These are phyloP conservation scores for Thunnus albacares DNA, from an alignment of 2,797 vertebrate genomes.

Conservation along the genomic window DNA sequence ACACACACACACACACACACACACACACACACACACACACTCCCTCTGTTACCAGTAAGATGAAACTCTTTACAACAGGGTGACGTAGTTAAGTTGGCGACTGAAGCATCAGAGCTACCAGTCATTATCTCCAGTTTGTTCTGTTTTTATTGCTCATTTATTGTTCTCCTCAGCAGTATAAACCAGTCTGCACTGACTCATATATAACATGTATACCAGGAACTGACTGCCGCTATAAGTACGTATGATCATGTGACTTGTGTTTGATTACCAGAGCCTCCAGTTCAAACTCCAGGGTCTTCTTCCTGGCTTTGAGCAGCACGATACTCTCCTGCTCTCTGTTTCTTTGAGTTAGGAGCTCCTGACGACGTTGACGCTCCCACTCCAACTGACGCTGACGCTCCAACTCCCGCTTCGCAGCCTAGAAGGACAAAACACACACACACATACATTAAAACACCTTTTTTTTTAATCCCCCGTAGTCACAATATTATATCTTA, in stretches of 20 bases:
- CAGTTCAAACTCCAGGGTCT: constrained; percentile 97
- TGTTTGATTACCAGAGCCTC: constrained; percentile 90
- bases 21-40: not conserved
- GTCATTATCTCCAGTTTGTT: not conserved
- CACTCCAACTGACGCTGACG: constrained; percentile 87
- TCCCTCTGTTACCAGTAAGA: not conserved
- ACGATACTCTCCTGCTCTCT: constrained; percentile 97
- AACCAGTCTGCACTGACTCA: not conserved
- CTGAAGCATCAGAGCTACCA: too few species aligned
- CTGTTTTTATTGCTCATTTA: not conserved
- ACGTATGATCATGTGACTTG: not conserved
- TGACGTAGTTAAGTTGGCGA: too few species aligned
- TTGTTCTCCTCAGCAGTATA: not conserved
- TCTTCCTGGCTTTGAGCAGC: constrained; percentile 96
- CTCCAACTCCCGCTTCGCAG: constrained; percentile 96
- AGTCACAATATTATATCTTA: not conserved
- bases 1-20: too few species aligned
- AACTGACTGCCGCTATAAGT: not conserved
- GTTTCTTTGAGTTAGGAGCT: constrained; percentile 96
- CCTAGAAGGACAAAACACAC: constrained; percentile 77
- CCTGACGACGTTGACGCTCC: constrained; percentile 91
- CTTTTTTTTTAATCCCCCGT: too few species aligned
- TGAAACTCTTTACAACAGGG: not conserved
- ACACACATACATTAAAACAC: constrained; percentile 10
- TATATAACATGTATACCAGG: too few species aligned